Evolutionary conservation across 2,888 invertebrate genomes (phyloP), one percentile per base, ranked within the genome.

Genomic region (Hemaris fuciformis): DNA sequence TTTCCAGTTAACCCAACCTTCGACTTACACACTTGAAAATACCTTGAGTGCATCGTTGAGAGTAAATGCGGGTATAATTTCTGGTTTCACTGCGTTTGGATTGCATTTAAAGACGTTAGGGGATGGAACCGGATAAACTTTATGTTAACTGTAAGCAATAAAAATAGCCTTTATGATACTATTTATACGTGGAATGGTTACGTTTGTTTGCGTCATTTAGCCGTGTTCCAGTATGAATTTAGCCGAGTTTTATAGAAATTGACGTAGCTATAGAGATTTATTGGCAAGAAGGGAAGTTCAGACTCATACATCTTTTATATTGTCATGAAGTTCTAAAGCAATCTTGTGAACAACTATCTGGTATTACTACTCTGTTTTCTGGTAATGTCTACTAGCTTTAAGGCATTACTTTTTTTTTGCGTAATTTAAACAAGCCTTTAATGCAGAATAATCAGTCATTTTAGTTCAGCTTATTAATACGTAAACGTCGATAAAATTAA

Each of bases 141-240:
- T 89, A 90, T 89, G 88, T 87, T 87, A 86, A 89, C 88, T 83
- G 88, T 81, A 75, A 79, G 87, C 87, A 82, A 91, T 91, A 91
- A 91, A 91, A 91, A 90, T 89, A 83, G 87, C 88, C 88, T 91
- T 91, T 90, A 91, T 86, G 87, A 86, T n/a, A n/a, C n/a, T n/a
- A n/a, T n/a, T 86, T 82, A 85, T 88, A 90, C 91, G 90, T 90
- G 91, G 87, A 88, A 88, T 89, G 87, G 84, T 83, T 89, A 83
- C 83, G 84, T 81, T 83, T 86, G 82, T 82, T 78, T 80, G 82
- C 78, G 75, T 84, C 82, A 81, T 78, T 83, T 78, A 70, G 74
- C 76, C 70, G 71, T 68, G 76, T 83, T 80, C 70, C 74, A 69
- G 73, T 72, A 73, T 75, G 77, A 77, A 77, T 80, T 76, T 72